These are phyloP conservation scores for Pseudolaguvia tuberculata DNA, from an alignment of 2,113 vertebrate species.

Conservation along the genomic window DNA sequence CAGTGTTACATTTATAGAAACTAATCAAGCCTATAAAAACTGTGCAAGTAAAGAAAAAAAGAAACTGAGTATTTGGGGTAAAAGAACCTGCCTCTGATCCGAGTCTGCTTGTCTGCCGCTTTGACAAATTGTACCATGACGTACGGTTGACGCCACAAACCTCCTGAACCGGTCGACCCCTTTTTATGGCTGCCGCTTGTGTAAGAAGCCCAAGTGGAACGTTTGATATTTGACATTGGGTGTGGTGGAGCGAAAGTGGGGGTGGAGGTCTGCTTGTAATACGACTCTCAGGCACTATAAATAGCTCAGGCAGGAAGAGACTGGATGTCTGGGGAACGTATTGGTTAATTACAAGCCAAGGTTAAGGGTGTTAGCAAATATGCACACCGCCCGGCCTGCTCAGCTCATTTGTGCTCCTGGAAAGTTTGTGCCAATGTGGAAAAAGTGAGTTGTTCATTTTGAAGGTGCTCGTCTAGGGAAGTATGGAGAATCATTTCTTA, in stretches of 20 bases:
- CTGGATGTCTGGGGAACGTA: conserved; percentile 37
- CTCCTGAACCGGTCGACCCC: background rate
- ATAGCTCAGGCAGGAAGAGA: conserved; percentile 59
- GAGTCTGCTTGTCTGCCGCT: background rate
- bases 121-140: conserved; percentile 33
- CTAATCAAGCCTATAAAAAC: no score
- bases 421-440: background rate
- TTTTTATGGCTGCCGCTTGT: background rate
- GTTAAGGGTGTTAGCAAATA: conserved; percentile 25
- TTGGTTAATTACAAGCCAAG: conserved; percentile 44
- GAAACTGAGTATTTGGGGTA: no score
- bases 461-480: background rate
- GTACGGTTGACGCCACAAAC: conserved; percentile 4
- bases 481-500: no score
- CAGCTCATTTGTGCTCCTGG: background rate
- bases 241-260: conserved; percentile 34
- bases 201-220: background rate
- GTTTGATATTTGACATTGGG: conserved; percentile 42
- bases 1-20: no score
- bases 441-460: no score
- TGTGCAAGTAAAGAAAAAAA: no score
- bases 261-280: conserved; percentile 49
- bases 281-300: conserved; percentile 60
- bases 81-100: background rate
- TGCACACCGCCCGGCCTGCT: background rate